Percentiles rank a stretch among this genome's conserved stretches.
phyloP scores from a whole-genome alignment of 2,113 vertebrate genomes.

The Oryzias woworae region DNA sequence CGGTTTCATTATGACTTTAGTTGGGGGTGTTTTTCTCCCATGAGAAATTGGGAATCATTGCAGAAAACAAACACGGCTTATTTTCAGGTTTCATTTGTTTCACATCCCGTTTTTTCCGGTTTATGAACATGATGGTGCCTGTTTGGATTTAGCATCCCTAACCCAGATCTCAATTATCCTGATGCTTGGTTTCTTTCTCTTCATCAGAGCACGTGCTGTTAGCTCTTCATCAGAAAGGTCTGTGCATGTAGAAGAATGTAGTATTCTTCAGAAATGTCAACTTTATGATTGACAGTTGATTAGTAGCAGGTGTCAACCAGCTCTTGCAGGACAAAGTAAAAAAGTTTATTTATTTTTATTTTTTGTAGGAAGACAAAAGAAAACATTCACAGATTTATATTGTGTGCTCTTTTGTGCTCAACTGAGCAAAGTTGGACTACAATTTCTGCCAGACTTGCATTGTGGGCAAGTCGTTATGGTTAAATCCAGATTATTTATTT shows the following conservation, averaged over 20 bases:
- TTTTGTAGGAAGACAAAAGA: no score
- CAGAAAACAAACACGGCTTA: neutral
- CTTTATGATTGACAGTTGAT: neutral
- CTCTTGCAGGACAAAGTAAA: slow-evolving; percentile 11
- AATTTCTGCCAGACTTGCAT: slow-evolving; percentile 5
- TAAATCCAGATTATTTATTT: neutral
- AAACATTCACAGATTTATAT: no score
- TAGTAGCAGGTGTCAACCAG: neutral
- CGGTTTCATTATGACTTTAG: slow-evolving; percentile 28
- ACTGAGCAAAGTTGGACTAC: slow-evolving; percentile 13
- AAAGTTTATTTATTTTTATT: neutral
- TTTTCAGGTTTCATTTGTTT: neutral
- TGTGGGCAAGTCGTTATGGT: neutral
- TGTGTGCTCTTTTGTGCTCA: neutral
- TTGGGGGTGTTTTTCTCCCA: slow-evolving; percentile 19
- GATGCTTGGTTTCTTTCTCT: neutral
- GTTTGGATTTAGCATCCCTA: neutral
- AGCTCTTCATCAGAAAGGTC: slow-evolving; percentile 13
- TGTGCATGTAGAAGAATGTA: slow-evolving; percentile 53
- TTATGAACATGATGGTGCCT: neutral
- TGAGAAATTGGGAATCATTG: slow-evolving; percentile 5
- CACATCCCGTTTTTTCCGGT: neutral
- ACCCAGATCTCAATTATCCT: neutral
- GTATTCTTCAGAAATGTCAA: slow-evolving; percentile 22
- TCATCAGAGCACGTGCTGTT: slow-evolving; percentile 1